Conservation (phyloP, 2,113 vertebrate species). For the Percina caprodes region DNA sequence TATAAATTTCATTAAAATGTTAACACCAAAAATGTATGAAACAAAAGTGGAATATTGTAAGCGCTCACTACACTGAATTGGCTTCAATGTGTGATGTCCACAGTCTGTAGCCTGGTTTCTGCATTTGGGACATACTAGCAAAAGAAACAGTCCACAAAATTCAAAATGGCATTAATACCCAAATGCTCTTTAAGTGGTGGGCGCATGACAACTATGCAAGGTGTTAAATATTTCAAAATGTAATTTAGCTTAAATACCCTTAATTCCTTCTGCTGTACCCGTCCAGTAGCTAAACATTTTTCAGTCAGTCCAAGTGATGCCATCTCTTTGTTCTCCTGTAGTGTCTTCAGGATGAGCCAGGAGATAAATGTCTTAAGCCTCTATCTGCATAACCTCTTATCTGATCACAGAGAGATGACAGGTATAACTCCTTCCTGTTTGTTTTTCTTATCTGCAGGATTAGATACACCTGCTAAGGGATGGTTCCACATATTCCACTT, state of each 20-base stretch:
- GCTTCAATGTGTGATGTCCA: too few relatives aligned
- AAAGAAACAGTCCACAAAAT: neutral
- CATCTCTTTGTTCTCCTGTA: slow-evolving; percentile 25
- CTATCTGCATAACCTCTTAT: slow-evolving; percentile 66
- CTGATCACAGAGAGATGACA: slow-evolving; percentile 51
- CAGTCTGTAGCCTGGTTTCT: neutral
- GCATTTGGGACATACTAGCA: neutral
- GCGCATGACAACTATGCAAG: neutral
- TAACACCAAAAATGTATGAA: too few relatives aligned
- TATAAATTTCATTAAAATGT: too few relatives aligned
- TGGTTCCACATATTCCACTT: slow-evolving; percentile 24
- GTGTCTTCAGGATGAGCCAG: slow-evolving; percentile 31
- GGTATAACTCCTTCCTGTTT: slow-evolving; percentile 54
- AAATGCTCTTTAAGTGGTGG: neutral
- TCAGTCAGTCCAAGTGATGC: slow-evolving; percentile 13
- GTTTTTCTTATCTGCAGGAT: slow-evolving; percentile 68
- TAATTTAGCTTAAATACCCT: slow-evolving; percentile 1
- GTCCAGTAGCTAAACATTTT: neutral
- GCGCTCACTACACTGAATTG: too few relatives aligned
- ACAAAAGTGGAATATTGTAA: too few relatives aligned
- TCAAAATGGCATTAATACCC: neutral
- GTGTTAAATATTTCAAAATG: neutral
- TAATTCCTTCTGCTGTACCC: neutral
- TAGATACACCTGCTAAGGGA: slow-evolving; percentile 50
- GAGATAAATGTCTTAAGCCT: slow-evolving; percentile 54